These are phyloP conservation scores for Hypercompe scribonia DNA, from an alignment of 2,888 invertebrate species.

Conservation along the genomic window DNA sequence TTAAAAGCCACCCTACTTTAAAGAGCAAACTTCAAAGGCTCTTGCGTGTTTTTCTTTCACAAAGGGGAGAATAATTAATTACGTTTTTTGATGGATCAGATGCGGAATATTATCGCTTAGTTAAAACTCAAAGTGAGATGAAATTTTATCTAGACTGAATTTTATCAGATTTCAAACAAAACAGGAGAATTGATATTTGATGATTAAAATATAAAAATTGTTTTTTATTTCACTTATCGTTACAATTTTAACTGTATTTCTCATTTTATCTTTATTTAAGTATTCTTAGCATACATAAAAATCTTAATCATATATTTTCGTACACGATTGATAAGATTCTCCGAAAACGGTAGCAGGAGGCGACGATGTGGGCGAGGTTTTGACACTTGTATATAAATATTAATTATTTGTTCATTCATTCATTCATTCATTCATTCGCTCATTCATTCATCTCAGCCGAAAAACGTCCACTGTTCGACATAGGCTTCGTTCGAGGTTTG, in stretches of 20 bases:
- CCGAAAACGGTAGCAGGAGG: too few relatives aligned
- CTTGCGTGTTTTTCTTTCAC: conserved; percentile 35
- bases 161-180: conserved; percentile 5
- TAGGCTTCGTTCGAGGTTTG: too few relatives aligned
- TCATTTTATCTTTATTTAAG: background rate
- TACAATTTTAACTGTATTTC: background rate
- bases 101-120: conserved; percentile 1
- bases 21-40: conserved; percentile 45
- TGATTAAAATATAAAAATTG: background rate
- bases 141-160: background rate
- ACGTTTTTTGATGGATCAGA: conserved; percentile 31
- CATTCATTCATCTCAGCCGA: too few relatives aligned
- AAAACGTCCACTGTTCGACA: too few relatives aligned
- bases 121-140: background rate
- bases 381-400: too few relatives aligned
- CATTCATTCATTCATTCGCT: too few relatives aligned
- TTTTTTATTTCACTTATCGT: background rate
- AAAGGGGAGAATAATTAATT: conserved; percentile 48
- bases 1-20: conserved; percentile 26
- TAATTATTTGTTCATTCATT: too few relatives aligned
- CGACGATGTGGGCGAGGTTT: too few relatives aligned
- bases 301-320: too few relatives aligned
- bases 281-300: too few relatives aligned
- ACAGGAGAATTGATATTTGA: background rate
- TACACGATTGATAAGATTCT: too few relatives aligned